phyloP scores from a whole-genome alignment of 35 echinoderm and acorn worm genomes.

The Strongylocentrotus purpuratus region DNA sequence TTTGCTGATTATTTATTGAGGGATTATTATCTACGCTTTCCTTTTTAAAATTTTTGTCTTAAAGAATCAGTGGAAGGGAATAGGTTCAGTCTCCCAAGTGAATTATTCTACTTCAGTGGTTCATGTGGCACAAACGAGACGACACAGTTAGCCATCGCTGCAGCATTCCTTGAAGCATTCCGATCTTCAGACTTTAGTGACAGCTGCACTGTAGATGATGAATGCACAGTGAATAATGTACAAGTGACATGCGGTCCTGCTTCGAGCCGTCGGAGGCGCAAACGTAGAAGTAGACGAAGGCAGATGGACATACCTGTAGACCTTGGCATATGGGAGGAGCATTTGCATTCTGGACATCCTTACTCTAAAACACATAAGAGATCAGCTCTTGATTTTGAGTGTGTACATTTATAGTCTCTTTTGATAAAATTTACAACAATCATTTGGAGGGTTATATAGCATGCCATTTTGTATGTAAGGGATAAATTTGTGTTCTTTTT shows the following conservation, averaged over 20 bases:
- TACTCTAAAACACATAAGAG: background rate
- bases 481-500: too few relatives aligned
- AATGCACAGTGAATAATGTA: background rate
- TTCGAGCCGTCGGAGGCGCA: background rate
- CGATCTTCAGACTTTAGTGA: background rate
- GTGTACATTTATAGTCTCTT: background rate
- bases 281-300: background rate
- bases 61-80: background rate
- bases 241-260: constrained; percentile 7
- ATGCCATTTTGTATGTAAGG: too few relatives aligned
- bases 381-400: background rate
- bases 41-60: background rate
- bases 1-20: too few relatives aligned
- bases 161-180: background rate
- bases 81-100: background rate
- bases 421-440: background rate
- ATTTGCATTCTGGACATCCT: background rate
- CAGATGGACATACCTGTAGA: background rate
- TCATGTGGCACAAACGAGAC: constrained; percentile 20
- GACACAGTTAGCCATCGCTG: background rate
- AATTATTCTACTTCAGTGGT: background rate
- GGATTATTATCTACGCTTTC: too few relatives aligned
- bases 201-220: background rate
- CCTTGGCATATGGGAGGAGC: background rate
- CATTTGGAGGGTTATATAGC: too few relatives aligned